Evolutionary conservation across 1,140 invertebrate species (phyloP).

Genomic region (Lordiphosa clarofinis): DNA sequence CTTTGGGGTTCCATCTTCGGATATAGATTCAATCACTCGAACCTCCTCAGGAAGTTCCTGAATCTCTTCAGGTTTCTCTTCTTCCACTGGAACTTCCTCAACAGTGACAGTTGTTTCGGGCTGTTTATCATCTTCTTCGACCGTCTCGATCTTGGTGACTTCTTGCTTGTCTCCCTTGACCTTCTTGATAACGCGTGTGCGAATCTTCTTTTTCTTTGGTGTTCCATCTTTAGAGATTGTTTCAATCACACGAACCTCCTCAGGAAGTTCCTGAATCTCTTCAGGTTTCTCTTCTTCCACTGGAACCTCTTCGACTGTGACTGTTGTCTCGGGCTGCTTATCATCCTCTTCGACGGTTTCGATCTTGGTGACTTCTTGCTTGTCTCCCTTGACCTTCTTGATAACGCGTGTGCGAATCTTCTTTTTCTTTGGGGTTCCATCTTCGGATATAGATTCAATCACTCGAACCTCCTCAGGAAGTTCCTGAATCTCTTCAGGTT

Average conservation of each 20-base stretch:
- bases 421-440: slow-evolving; percentile 18
- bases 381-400: no score
- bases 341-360: no score
- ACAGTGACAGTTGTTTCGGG: slow-evolving; percentile 1
- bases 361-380: no score
- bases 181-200: slow-evolving; percentile 19
- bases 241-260: no score
- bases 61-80: slow-evolving; percentile 1
- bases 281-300: no score
- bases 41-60: slow-evolving; percentile 5
- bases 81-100: background rate
- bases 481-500: slow-evolving; percentile 8
- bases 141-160: slow-evolving; percentile 22
- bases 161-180: slow-evolving; percentile 24
- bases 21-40: background rate
- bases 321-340: no score
- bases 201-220: no score
- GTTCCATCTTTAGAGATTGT: no score
- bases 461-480: slow-evolving; percentile 18
- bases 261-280: no score
- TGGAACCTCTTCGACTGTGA: no score
- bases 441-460: slow-evolving; percentile 6
- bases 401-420: no score
- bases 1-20: slow-evolving; percentile 4
- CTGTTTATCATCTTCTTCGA: slow-evolving; percentile 17